Evolutionary conservation across 53 echinoderm and acorn worm genomes (phyloP).

Genomic region (Apostichopus leukothele): DNA sequence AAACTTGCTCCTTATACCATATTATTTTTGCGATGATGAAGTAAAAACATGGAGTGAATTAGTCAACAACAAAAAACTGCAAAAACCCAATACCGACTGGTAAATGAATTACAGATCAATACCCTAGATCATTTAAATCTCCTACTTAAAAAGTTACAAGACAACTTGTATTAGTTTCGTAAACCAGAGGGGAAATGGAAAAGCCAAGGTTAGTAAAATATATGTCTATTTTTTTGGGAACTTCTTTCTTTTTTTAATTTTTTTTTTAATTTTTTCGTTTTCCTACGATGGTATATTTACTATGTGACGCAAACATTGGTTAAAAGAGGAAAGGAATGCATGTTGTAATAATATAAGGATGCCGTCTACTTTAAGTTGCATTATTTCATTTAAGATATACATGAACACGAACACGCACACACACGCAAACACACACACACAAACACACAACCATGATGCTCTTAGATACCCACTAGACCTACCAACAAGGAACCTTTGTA

Average conservation of each 20-base stretch:
- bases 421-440: neutral
- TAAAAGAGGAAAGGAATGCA: slow-evolving; percentile 27
- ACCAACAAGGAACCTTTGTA: too few relatives aligned
- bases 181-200: slow-evolving; percentile 9
- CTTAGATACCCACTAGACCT: too few relatives aligned
- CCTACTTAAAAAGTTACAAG: too few relatives aligned
- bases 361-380: slow-evolving; percentile 5
- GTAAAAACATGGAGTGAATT: too few relatives aligned
- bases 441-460: neutral
- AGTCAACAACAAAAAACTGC: too few relatives aligned
- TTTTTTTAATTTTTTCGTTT: neutral
- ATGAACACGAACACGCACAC: neutral
- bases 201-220: slow-evolving; percentile 8
- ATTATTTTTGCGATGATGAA: too few relatives aligned
- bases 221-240: neutral
- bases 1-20: too few relatives aligned
- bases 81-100: too few relatives aligned
- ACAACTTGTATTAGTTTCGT: neutral
- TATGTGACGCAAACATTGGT: slow-evolving; percentile 13
- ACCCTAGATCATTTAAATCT: too few relatives aligned
- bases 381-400: neutral
- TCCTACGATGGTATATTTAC: neutral
- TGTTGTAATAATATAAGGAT: slow-evolving; percentile 20
- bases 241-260: neutral
- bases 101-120: too few relatives aligned